A percentile compares a stretch with the other conserved stretches of the same genome.
Evolutionary conservation across 2,113 vertebrate genomes (phyloP).

Genomic region (Atractosteus spatula): DNA sequence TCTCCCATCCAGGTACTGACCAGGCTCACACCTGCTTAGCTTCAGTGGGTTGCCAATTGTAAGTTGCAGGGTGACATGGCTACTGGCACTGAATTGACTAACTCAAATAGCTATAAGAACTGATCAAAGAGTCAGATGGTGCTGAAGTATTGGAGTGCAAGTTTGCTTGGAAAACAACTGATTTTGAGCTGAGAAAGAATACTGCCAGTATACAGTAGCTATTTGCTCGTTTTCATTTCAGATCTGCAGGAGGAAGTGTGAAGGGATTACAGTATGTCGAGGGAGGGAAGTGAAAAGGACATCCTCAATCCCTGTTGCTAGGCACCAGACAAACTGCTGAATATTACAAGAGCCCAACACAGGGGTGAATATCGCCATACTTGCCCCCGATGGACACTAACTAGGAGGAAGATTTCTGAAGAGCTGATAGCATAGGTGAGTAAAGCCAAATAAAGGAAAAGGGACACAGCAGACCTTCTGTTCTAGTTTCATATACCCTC

Average conservation of each 20-base stretch:
- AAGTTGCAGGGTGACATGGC: too few relatives aligned
- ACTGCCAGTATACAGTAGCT: too few relatives aligned
- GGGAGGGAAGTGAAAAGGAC: constrained; percentile 7
- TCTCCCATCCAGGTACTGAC: too few relatives aligned
- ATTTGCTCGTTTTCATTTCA: too few relatives aligned
- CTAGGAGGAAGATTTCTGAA: not conserved
- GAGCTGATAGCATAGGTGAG: not conserved
- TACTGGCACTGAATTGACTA: too few relatives aligned
- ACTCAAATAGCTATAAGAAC: too few relatives aligned
- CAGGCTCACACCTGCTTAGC: too few relatives aligned
- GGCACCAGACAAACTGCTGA: constrained; percentile 36
- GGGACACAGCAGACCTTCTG: not conserved
- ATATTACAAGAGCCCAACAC: constrained; percentile 32
- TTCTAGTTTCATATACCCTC: not conserved
- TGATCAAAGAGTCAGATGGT: too few relatives aligned
- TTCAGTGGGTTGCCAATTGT: too few relatives aligned
- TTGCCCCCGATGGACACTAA: not conserved
- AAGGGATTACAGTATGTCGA: not conserved
- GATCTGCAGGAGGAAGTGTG: not conserved
- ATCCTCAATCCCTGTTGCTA: constrained; percentile 33
- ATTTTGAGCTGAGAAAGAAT: too few relatives aligned
- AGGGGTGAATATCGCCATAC: constrained; percentile 25
- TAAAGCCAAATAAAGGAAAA: not conserved
- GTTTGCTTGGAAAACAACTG: too few relatives aligned
- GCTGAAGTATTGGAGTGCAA: too few relatives aligned